phyloP scores from a whole-genome alignment of 2,797 vertebrate genomes.

The Halcyon badia region DNA sequence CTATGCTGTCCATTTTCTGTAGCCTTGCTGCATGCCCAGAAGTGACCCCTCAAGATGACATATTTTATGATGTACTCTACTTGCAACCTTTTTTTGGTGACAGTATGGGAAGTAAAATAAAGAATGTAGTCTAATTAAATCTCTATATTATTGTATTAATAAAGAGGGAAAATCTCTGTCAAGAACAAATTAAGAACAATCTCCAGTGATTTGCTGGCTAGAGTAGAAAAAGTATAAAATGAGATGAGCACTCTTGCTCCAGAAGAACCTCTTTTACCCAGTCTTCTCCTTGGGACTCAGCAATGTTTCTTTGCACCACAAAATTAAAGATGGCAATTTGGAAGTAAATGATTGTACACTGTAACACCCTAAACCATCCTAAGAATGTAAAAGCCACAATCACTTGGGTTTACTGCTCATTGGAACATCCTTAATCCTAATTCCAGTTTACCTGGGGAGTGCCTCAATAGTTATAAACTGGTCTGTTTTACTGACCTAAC shows the following conservation, averaged over 20 bases:
- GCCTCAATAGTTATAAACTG: background rate
- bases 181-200: slow-evolving; percentile 9
- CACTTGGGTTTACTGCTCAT: background rate
- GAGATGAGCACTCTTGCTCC: background rate
- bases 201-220: background rate
- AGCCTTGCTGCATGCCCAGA: background rate
- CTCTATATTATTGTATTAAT: background rate
- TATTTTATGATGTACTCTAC: background rate
- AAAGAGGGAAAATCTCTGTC: background rate
- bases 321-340: background rate
- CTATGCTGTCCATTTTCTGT: background rate
- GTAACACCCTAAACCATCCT: background rate
- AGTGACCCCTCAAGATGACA: background rate
- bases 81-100: background rate
- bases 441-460: background rate
- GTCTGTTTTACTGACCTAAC: background rate
- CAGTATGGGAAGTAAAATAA: background rate
- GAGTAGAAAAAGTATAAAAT: background rate
- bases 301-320: background rate
- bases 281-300: background rate
- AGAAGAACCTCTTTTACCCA: background rate
- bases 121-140: slow-evolving; percentile 1
- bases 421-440: background rate
- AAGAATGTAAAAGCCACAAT: background rate
- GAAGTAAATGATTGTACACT: background rate